phyloP scores from a whole-genome alignment of 2,888 invertebrate species.

The Cancer borealis region DNA sequence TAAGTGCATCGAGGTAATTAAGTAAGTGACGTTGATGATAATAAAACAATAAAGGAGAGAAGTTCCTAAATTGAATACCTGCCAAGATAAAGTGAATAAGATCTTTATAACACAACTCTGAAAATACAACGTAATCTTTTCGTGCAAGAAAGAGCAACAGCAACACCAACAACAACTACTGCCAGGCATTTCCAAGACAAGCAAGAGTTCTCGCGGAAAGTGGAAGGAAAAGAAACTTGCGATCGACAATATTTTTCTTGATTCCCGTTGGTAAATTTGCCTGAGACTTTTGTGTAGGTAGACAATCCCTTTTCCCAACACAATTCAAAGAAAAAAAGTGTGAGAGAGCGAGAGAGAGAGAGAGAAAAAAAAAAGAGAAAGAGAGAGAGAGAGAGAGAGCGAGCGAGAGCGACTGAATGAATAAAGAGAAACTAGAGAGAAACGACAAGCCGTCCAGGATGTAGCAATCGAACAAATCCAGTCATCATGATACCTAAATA shows the following conservation, averaged over 20 bases:
- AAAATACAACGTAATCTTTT: neutral
- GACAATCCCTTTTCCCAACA: neutral
- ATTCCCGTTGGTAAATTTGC: neutral
- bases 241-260: neutral
- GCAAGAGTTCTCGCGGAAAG: neutral
- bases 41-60: neutral
- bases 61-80: neutral
- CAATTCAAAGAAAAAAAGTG: neutral
- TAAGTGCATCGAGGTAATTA: neutral
- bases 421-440: neutral
- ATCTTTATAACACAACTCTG: neutral
- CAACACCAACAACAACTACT: neutral
- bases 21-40: neutral
- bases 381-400: constrained; percentile 4
- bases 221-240: neutral
- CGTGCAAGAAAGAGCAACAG: neutral
- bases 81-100: neutral
- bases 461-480: neutral
- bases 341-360: constrained; percentile 25
- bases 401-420: neutral
- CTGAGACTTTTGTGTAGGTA: neutral
- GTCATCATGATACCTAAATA: neutral
- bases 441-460: neutral
- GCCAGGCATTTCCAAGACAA: neutral
- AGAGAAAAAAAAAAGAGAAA: constrained; percentile 13